Evolutionary conservation across 2,113 vertebrate genomes (phyloP).

Genomic region (Calyptommatus sinebrachiatus): DNA sequence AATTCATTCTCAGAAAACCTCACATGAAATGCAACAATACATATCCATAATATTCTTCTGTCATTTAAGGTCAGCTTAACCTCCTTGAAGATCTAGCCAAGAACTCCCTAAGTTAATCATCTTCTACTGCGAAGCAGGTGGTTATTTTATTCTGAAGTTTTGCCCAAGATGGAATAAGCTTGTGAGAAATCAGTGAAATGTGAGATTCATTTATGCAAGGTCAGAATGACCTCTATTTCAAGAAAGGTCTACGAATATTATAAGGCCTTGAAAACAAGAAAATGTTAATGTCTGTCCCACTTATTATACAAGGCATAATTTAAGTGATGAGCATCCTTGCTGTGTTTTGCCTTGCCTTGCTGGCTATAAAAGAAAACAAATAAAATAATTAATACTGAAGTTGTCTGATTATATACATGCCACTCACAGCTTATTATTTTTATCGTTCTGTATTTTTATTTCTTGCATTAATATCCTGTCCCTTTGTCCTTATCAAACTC

Average conservation of each 20-base stretch:
- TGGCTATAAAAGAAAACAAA: constrained; percentile 46
- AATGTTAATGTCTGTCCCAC: constrained; percentile 61
- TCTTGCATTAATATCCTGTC: not conserved
- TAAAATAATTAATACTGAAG: constrained; percentile 54
- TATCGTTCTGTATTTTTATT: not conserved
- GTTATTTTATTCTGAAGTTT: constrained; percentile 70
- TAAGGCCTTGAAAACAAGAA: constrained; percentile 57
- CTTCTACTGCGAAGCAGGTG: constrained; percentile 64
- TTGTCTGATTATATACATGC: constrained; percentile 17
- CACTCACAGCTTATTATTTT: not conserved
- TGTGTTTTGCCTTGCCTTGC: constrained; percentile 45
- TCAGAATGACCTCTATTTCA: constrained; percentile 74
- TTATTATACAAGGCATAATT: constrained; percentile 58
- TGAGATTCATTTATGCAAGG: constrained; percentile 74
- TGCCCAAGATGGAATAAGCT: constrained; percentile 65
- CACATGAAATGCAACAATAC: constrained; percentile 55
- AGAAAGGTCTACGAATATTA: constrained; percentile 65
- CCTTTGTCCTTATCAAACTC: not conserved
- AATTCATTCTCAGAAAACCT: constrained; percentile 47
- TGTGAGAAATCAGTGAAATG: constrained; percentile 71
- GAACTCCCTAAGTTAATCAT: constrained; percentile 80
- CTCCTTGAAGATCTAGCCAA: constrained; percentile 72
- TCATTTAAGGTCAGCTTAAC: constrained; percentile 74
- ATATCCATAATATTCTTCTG: constrained; percentile 65
- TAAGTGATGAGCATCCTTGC: constrained; percentile 48